These are phyloP conservation scores for Cephus spinipes DNA, from an alignment of 2,888 invertebrate species.

Conservation along the genomic window DNA sequence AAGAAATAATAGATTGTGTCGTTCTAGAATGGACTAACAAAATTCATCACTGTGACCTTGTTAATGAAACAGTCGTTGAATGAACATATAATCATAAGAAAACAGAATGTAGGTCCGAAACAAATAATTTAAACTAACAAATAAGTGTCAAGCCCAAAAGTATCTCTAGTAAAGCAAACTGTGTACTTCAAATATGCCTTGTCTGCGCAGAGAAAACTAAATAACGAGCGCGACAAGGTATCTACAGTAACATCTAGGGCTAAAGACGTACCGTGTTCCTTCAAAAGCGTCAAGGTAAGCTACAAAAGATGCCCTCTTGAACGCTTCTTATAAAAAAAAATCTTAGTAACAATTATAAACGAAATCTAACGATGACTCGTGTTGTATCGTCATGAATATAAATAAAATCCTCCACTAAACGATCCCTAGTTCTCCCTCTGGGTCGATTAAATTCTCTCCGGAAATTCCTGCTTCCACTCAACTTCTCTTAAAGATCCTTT, in stretches of 20 bases:
- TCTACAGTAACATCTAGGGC: background rate
- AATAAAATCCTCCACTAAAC: background rate
- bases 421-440: background rate
- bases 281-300: background rate
- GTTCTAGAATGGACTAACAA: background rate
- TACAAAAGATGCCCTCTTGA: background rate
- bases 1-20: background rate
- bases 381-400: background rate
- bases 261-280: background rate
- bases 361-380: background rate
- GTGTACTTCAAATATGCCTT: slow-evolving; percentile 23
- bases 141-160: background rate
- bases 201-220: slow-evolving; percentile 30
- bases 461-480: background rate
- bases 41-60: background rate
- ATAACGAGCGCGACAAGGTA: slow-evolving; percentile 19
- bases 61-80: background rate
- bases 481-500: background rate
- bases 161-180: background rate
- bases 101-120: background rate
- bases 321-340: background rate
- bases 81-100: too few relatives aligned
- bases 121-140: background rate
- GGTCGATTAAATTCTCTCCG: background rate
- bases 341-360: background rate